Conservation (phyloP, 2,888 invertebrate species). For the Drosophila heteroneura region DNA sequence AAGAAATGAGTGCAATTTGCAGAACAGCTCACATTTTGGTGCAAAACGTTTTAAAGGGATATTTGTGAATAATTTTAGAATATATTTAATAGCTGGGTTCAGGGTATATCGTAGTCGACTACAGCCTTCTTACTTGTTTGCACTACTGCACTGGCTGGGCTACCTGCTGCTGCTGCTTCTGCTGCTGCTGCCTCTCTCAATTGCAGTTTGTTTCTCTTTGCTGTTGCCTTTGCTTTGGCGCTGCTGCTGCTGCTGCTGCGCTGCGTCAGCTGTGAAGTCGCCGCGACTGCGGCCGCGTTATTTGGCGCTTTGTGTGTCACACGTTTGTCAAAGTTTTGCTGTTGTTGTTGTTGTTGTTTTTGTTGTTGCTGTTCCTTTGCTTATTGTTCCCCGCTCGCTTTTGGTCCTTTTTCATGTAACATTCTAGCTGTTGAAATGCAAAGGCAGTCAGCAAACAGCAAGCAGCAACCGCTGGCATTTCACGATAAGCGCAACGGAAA, state of each 20-base stretch:
- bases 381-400: not conserved
- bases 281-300: slow-evolving; percentile 28
- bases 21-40: too few species aligned
- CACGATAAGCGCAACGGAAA: slow-evolving; percentile 59
- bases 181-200: slow-evolving; percentile 2
- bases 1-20: too few species aligned
- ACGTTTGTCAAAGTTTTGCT: slow-evolving; percentile 35
- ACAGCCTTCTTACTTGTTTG: not conserved
- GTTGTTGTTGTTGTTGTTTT: not conserved
- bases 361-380: not conserved
- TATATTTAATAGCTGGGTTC: too few species aligned
- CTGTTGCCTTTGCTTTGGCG: slow-evolving; percentile 2
- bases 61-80: too few species aligned
- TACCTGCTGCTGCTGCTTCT: not conserved
- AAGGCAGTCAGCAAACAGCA: not conserved
- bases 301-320: slow-evolving; percentile 48
- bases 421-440: slow-evolving; percentile 5
- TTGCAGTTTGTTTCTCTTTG: slow-evolving; percentile 18
- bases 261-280: slow-evolving; percentile 30
- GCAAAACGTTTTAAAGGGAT: too few species aligned
- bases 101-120: too few species aligned
- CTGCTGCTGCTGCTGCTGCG: slow-evolving; percentile 1
- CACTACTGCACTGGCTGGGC: not conserved
- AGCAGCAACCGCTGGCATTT: slow-evolving; percentile 36
- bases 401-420: slow-evolving; percentile 8